Evolutionary conservation across 2,888 invertebrate genomes (phyloP).

Genomic region (Andricus curvator): DNA sequence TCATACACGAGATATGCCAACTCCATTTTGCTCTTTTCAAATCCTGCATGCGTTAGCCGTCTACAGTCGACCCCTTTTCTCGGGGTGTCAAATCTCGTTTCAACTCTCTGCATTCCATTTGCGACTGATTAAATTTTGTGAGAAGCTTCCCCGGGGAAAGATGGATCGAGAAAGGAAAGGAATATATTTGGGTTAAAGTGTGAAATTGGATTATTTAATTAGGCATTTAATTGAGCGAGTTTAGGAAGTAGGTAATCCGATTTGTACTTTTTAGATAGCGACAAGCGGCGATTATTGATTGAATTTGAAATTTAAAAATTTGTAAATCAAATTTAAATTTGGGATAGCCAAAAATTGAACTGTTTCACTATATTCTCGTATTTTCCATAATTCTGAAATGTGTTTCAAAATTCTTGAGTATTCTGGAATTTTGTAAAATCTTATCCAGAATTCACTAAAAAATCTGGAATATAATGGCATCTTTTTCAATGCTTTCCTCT

Average conservation of each 20-base stretch:
- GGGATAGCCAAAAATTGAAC: background rate
- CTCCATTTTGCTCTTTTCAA: slow-evolving; percentile 29
- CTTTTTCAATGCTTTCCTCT: no score
- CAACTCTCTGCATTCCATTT: slow-evolving; percentile 24
- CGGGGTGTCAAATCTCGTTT: slow-evolving; percentile 15
- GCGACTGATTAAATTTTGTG: slow-evolving; percentile 27
- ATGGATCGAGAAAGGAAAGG: slow-evolving; percentile 2
- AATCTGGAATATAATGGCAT: no score
- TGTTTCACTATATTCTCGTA: no score
- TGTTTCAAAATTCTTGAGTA: no score
- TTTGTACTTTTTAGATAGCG: background rate
- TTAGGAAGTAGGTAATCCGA: background rate
- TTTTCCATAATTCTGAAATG: no score
- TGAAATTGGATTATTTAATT: background rate
- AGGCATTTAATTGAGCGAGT: background rate
- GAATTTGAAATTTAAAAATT: background rate
- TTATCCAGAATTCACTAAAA: no score
- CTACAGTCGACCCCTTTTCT: background rate
- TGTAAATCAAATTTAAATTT: background rate
- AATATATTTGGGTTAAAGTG: background rate
- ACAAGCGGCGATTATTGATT: background rate
- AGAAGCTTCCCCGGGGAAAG: background rate
- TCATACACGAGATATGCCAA: slow-evolving; percentile 41
- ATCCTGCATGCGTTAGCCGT: slow-evolving; percentile 2
- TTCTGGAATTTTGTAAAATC: no score